Percentiles rank a stretch among this genome's conserved stretches.
These are phyloP conservation scores for Pelagia noctiluca DNA, from an alignment of 30 jellyfish, hydroid and myxozoan genomes.

Conservation along the genomic window DNA sequence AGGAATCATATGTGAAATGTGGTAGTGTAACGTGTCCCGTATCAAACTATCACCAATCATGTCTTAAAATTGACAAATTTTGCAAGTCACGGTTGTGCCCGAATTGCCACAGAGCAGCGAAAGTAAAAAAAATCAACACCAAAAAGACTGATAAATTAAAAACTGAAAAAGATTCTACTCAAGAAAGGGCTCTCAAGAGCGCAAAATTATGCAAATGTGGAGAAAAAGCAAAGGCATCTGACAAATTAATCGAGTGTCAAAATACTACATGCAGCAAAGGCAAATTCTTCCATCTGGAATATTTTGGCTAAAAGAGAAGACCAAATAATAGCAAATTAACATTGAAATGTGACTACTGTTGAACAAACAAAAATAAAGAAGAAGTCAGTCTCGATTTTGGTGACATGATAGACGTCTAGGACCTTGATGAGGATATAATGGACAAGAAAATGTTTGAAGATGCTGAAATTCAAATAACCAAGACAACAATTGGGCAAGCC, in stretches of 20 bases:
- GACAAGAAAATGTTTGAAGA: conserved; percentile 10
- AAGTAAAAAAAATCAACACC: conserved; percentile 2
- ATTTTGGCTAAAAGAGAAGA: too few species aligned
- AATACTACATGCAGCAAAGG: conserved; percentile 28
- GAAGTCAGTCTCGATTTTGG: background rate
- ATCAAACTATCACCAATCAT: conserved; percentile 17
- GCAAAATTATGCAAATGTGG: conserved; percentile 20
- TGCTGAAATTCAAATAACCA: conserved; percentile 10
- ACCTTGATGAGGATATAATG: conserved; percentile 23
- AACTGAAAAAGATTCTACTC: background rate
- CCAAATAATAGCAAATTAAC: conserved; percentile 9
- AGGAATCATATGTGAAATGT: conserved; percentile 16
- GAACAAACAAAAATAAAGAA: background rate
- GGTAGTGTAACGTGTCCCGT: conserved; percentile 25
- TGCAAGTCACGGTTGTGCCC: conserved; percentile 35
- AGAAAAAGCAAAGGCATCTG: conserved; percentile 5
- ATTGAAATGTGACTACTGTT: conserved; percentile 21
- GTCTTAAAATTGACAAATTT: conserved; percentile 24
- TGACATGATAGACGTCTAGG: conserved; percentile 15
- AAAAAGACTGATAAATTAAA: conserved; percentile 7
- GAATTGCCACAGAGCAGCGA: conserved; percentile 9
- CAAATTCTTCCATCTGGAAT: too few species aligned
- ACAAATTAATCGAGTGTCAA: conserved; percentile 25
- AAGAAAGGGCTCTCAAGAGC: conserved; percentile 25
- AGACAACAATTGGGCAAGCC: conserved; percentile 33